Conservation (phyloP, 2,797 vertebrate species). For the Heliangelus exortis region DNA sequence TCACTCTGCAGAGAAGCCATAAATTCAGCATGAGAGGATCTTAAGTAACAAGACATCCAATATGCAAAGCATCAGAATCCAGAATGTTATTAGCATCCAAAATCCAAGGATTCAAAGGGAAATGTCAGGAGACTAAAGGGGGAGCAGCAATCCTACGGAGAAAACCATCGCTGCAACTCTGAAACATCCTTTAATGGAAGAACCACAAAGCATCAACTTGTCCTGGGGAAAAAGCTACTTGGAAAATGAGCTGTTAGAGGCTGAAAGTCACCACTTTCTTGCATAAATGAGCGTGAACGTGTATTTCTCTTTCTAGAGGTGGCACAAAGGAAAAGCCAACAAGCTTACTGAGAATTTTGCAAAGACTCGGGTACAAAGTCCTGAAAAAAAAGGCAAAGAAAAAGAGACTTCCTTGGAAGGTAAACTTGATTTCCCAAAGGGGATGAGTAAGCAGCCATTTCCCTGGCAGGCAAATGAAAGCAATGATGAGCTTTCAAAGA, state of each 20-base stretch:
- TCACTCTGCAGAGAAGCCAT: not conserved
- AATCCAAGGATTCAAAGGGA: not conserved
- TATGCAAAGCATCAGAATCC: not conserved
- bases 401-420: constrained; percentile 35
- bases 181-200: not conserved
- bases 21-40: not conserved
- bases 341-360: not conserved
- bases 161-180: not conserved
- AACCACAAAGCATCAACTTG: not conserved
- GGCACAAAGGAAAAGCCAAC: constrained; percentile 23
- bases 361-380: not conserved
- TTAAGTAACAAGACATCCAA: not conserved
- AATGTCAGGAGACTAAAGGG: not conserved
- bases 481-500: constrained; percentile 41
- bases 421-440: constrained; percentile 41
- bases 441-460: constrained; percentile 53
- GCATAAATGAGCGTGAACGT: not conserved
- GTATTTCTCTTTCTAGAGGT: constrained; percentile 1
- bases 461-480: constrained; percentile 34
- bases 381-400: not conserved
- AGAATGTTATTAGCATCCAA: not conserved
- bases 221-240: not conserved
- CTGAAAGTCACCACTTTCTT: not conserved
- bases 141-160: not conserved
- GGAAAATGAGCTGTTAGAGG: not conserved